phyloP scores from a whole-genome alignment of 2,797 vertebrate genomes.

The Periparus ater region DNA sequence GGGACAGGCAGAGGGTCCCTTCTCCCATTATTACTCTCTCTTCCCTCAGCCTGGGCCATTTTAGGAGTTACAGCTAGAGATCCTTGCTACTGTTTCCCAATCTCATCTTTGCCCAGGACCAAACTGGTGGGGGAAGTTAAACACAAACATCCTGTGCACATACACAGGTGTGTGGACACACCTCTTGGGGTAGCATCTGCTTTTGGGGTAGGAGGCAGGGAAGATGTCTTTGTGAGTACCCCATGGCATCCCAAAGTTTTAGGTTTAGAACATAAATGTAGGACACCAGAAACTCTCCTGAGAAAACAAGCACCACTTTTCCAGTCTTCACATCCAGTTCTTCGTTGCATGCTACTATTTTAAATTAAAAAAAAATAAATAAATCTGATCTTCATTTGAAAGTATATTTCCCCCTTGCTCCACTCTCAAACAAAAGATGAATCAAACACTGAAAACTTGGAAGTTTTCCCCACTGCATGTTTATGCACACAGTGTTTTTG shows the following conservation, averaged over 20 bases:
- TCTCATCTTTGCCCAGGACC: background rate
- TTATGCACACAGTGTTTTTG: background rate
- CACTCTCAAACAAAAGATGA: background rate
- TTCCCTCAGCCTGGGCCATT: background rate
- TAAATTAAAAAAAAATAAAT: background rate
- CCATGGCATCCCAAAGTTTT: background rate
- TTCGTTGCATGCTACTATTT: background rate
- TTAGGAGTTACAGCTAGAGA: background rate
- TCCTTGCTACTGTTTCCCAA: background rate
- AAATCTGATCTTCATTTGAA: background rate
- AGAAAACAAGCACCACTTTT: background rate
- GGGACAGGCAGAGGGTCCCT: background rate
- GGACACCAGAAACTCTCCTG: background rate
- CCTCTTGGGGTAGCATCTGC: background rate
- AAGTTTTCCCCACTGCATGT: background rate
- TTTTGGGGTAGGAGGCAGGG: background rate
- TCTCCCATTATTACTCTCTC: background rate
- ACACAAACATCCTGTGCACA: background rate
- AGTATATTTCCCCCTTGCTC: background rate
- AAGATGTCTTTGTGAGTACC: background rate
- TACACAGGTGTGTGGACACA: background rate
- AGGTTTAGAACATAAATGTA: background rate
- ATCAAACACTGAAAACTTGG: background rate
- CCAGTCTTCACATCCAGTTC: background rate
- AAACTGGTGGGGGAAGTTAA: background rate